Evolutionary conservation across 2,797 vertebrate genomes (phyloP).

Genomic region (Acropternis orthonyx): DNA sequence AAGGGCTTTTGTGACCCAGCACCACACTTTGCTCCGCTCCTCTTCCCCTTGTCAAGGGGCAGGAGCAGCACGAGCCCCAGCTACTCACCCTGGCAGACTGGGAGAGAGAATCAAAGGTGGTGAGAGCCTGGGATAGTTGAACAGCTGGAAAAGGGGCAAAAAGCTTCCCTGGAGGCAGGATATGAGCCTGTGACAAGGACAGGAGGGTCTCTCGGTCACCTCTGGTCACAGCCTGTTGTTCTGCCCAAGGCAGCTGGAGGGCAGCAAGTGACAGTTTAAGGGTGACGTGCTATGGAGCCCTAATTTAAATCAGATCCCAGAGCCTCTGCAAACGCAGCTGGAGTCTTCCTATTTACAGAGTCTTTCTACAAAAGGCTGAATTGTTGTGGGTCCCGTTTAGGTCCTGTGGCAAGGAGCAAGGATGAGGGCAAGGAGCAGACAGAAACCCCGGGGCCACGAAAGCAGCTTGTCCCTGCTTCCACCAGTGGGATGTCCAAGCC

Average conservation of each 20-base stretch:
- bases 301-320: constrained; percentile 26
- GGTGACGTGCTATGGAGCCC: neutral
- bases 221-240: neutral
- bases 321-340: neutral
- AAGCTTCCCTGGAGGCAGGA: neutral
- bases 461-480: neutral
- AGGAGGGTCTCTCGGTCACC: neutral
- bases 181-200: neutral
- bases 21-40: neutral
- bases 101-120: neutral
- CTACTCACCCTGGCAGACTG: neutral
- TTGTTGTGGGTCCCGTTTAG: neutral
- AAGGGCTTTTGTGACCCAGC: neutral
- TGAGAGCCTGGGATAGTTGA: neutral
- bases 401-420: neutral
- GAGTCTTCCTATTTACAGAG: neutral
- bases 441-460: neutral
- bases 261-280: constrained; percentile 55
- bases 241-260: constrained; percentile 65
- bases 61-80: neutral
- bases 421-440: neutral
- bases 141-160: neutral
- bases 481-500: neutral
- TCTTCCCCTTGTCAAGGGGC: neutral
- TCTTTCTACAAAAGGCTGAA: neutral